Base-by-base conservation (phyloP, 1,140 invertebrate species). In the Caenorhabditis tropicalis region DNA sequence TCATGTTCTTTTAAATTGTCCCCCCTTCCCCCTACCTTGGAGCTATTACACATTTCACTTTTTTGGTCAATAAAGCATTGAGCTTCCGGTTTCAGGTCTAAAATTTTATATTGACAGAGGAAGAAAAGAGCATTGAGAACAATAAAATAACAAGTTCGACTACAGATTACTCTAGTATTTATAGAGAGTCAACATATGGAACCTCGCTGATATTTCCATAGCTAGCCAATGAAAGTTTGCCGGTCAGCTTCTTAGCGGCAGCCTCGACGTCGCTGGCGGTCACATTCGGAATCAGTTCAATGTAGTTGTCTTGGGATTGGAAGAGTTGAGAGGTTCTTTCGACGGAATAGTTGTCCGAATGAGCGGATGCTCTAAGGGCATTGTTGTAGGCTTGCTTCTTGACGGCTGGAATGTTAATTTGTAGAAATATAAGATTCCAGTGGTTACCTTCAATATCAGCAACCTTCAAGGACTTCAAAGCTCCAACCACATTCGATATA, bases 151-250 rank as follows among this genome's bases (percentile, higher is more conserved):
- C 39, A 53, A 39, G 16, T n/a, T 51, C 15, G 16, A 31, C 79
- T 81, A 80, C 43, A 29, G 12, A 10, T 48, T 16, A 27, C 10
- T 12, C 4, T 9, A 7, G 1, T 2, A 12, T 33, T 74, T 48
- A 90, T n/a, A 90, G 81, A 24, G 89, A 65, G 83, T 90, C 89
- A 9, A 88, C 74, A 60, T 91, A 91, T 29, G 90, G 90, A 39
- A 91, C 88, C 31, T 90, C 81, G 21, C 84, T 24, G 46, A 91
- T 82, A 36, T 83, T 81, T 56, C 90, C 90, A 29, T 89, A 90
- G 21, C 88, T 83, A 21, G 90, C 87, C 65, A 91, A 36, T 5
- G 90, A 90, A 15, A 89, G 83, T 79, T 91, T 91, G 29, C 82
- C 79, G 9, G 84, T 81, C n/a, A 91, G 15, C 27, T 79, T 87